Evolutionary conservation across 2,797 vertebrate genomes (phyloP), one percentile per base, ranked within the genome.

Genomic region (Hoplostethus atlanticus): DNA sequence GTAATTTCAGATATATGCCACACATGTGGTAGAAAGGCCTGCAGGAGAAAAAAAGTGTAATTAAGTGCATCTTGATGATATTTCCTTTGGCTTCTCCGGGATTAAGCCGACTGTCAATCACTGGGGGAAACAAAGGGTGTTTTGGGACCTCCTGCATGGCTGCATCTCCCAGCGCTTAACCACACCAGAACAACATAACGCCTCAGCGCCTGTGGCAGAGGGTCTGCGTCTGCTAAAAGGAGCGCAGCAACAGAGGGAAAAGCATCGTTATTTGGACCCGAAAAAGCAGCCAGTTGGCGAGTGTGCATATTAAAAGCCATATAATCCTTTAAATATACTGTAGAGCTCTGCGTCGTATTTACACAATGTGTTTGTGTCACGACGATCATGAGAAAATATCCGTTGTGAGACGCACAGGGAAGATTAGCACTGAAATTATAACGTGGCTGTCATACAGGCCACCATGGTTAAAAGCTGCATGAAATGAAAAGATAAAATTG

Each of bases 1-100:
- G 87, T 90, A 90, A 91, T 93, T 91, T 91, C 85, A 93, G 84
- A 92, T 90, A 77, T 78, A 88, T 64, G 76, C 92, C 91, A 93
- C 92, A 94, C 93, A 92, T 93, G 89, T 80, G 78, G 89, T 85
- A 88, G 75, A 89, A 90, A 88, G 83, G 77, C 88, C 84, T 75
- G 74, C 76, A 85, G 83, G 80, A 87, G 72, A 66, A 80, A 84
- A 21, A 83, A 79, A 67, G 84, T 90, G 85, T 88, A 91, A 91
- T 94, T 91, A 92, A 87, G 76, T 89, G 89, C 62, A 89, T 87
- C 85, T 87, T 85, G 79, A 80, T 91, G 85, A 83, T 88, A 88
- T 92, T 92, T 92, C 91, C 85, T 90, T 85, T 81, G 82, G 87
- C 83, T 91, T 89, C 84, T 75, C 68, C 38, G 80, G 90, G 89